Base-by-base conservation (phyloP, 2,113 vertebrate genomes). In the Pleuronectes platessa region DNA sequence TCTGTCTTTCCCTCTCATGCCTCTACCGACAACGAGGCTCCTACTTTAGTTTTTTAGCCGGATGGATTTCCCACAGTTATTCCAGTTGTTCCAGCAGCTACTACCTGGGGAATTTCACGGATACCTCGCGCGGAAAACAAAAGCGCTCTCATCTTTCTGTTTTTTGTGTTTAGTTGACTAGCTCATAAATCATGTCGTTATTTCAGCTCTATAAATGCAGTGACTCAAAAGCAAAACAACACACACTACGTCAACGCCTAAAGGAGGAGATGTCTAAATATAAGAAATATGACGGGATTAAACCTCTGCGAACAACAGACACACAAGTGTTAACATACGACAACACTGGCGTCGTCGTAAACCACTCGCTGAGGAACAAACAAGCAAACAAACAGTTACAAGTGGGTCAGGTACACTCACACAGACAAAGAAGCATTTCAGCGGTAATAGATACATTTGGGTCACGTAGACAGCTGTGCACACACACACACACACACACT, bases 401-500 rank as follows among this genome's bases (percentile, higher is more conserved):
- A 87, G 71, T 87, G 68, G 85, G 79, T 82, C 69, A 74, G 40
- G 42, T 61, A 47, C 40, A 24, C 42, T 45, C 60, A 61, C 74
- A 49, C 58, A 26, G 21, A 81, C 61, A 76, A 79, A 79, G 79
- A 87, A 61, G 61, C 42, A 21, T 81, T 79, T 86, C 24, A 79
- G 58, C 67, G 56, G 59, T 78, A 87, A 90, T 68, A 68, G 81
- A 88, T 67, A 84, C 70, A 87, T 86, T 58, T 86, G 69, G 78
- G 78, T 89, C 81, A 85, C 83, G 72, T 74, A 78, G 84, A 85
- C 87, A 87, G 68, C 82, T 85, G 73, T 84, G 68, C 76, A 75
- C 56, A 77, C 71, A 76, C 18, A 59, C 53, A 6, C 13, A 5
- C 58, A 31, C 58, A 68, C 54, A 76, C 27, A 27, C 27, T 27